Conservation (phyloP, 1,140 invertebrate species). For the Saxidomus purpurata region DNA sequence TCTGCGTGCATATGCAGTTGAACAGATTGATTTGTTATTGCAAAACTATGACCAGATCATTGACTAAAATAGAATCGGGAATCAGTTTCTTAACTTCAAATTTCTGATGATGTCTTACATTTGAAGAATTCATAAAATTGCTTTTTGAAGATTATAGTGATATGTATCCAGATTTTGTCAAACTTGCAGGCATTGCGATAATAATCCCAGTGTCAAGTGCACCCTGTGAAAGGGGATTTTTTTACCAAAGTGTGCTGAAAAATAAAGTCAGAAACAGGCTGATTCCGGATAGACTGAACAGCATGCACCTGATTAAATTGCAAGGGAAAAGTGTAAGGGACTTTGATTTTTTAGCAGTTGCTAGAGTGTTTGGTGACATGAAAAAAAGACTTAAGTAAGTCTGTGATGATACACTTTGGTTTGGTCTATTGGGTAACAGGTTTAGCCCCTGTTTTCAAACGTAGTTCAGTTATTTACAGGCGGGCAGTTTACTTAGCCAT, state of each 20-base stretch:
- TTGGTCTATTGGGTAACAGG: too few relatives aligned
- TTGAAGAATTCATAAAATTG: not conserved
- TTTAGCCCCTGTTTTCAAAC: too few relatives aligned
- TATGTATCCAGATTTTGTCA: not conserved
- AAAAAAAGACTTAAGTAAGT: too few relatives aligned
- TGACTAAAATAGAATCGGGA: not conserved
- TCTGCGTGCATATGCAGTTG: not conserved
- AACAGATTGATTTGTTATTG: not conserved
- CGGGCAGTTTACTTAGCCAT: too few relatives aligned
- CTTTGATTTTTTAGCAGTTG: not conserved
- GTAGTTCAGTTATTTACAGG: too few relatives aligned
- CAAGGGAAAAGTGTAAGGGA: not conserved
- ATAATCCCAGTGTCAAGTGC: not conserved
- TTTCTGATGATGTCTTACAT: not conserved
- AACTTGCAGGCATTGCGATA: not conserved
- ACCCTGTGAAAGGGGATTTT: conserved; percentile 4
- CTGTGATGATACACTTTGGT: too few relatives aligned
- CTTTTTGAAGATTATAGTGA: not conserved
- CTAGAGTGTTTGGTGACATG: not conserved
- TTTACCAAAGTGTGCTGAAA: not conserved
- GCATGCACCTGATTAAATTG: not conserved
- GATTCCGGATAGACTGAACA: not conserved
- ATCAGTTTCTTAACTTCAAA: not conserved
- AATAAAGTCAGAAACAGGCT: not conserved
- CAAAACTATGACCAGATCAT: not conserved